These are phyloP conservation scores for Colletes gigas DNA, from an alignment of 1,140 invertebrate genomes.

Conservation along the genomic window DNA sequence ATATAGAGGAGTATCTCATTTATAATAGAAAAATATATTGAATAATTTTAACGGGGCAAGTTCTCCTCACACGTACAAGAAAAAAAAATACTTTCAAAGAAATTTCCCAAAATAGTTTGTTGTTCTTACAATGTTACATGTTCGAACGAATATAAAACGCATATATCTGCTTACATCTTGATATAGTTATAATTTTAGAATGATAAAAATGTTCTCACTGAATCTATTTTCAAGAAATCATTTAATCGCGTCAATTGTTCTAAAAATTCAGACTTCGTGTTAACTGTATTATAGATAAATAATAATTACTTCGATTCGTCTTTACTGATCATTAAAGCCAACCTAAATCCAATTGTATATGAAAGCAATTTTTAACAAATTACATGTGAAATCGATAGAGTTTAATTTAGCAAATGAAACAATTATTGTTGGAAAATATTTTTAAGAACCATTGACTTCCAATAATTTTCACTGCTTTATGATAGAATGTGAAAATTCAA, in stretches of 20 bases:
- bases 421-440: neutral
- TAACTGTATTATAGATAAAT: constrained; percentile 1
- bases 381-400: neutral
- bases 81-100: neutral
- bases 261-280: neutral
- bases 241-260: constrained; percentile 4
- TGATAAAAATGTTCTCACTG: neutral
- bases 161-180: neutral
- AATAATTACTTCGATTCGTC: neutral
- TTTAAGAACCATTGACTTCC: constrained; percentile 23
- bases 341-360: neutral
- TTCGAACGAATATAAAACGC: constrained; percentile 1
- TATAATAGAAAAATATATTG: neutral
- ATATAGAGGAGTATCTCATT: neutral
- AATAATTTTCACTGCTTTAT: constrained; percentile 9
- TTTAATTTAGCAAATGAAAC: neutral
- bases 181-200: constrained; percentile 13
- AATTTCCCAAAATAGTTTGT: neutral
- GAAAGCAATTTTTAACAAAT: neutral
- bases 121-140: constrained; percentile 5
- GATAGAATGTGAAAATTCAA: neutral
- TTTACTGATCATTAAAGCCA: neutral
- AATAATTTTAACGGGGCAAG: neutral
- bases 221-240: constrained; percentile 21
- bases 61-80: neutral